Percentiles rank a stretch among this genome's conserved stretches.
Evolutionary conservation across 1,140 invertebrate genomes (phyloP).

Genomic region (Drosophila pallidifrons): DNA sequence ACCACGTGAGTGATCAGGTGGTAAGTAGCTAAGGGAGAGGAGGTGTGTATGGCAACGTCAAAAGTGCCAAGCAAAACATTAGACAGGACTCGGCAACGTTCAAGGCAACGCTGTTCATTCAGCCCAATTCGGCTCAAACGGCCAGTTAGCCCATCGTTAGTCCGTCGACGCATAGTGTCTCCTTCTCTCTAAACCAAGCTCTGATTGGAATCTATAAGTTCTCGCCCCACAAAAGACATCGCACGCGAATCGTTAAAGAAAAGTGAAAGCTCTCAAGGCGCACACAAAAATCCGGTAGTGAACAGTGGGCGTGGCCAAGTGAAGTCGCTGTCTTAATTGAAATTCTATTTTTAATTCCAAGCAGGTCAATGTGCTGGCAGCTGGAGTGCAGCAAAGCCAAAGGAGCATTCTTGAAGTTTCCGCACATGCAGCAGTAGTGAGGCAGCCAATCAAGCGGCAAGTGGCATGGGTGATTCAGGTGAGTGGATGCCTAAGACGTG

Average conservation of each 20-base stretch:
- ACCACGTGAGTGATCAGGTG: conserved; percentile 27
- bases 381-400: conserved; percentile 26
- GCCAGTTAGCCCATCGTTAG: conserved; percentile 41
- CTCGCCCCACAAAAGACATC: conserved; percentile 38
- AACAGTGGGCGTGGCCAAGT: conserved; percentile 16
- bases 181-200: not conserved
- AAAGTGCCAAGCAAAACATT: conserved; percentile 52
- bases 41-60: conserved; percentile 51
- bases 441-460: conserved; percentile 22
- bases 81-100: conserved; percentile 41
- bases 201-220: conserved; percentile 71
- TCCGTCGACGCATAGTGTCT: conserved; percentile 51
- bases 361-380: conserved; percentile 57
- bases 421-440: conserved; percentile 30
- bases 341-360: conserved; percentile 72
- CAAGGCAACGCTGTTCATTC: conserved; percentile 47
- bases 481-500: conserved; percentile 31
- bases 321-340: conserved; percentile 58
- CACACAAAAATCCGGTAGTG: conserved; percentile 16
- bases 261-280: conserved; percentile 62
- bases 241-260: conserved; percentile 64
- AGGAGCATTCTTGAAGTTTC: not conserved
- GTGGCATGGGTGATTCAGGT: conserved; percentile 71
- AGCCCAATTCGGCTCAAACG: conserved; percentile 51
- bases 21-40: not conserved